Evolutionary conservation across 1,140 invertebrate species (phyloP).

Genomic region (Leptopilina clavipes): DNA sequence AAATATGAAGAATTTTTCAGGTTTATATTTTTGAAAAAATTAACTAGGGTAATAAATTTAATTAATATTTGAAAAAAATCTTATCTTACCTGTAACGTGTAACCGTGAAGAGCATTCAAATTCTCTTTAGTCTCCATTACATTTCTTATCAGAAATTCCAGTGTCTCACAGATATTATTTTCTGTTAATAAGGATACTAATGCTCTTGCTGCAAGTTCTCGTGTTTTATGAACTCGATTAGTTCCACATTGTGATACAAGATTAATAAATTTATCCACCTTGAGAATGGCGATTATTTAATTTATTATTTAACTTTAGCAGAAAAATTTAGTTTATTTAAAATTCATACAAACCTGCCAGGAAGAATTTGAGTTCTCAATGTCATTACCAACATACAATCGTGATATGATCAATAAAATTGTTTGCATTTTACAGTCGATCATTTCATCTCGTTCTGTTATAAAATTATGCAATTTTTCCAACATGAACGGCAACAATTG

Average conservation of each 20-base stretch:
- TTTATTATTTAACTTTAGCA: constrained; percentile 19
- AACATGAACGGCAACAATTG: constrained; percentile 86
- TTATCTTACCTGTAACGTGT: constrained; percentile 67
- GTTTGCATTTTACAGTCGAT: constrained; percentile 81
- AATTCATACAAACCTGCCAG: constrained; percentile 75
- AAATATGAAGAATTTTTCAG: constrained; percentile 12
- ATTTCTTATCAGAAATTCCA: constrained; percentile 62
- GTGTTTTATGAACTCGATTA: constrained; percentile 79
- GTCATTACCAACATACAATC: constrained; percentile 83
- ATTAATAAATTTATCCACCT: constrained; percentile 70
- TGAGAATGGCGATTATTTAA: background rate
- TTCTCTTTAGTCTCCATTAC: constrained; percentile 51
- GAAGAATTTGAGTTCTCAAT: constrained; percentile 80
- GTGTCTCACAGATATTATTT: constrained; percentile 56
- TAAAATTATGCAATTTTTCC: constrained; percentile 77
- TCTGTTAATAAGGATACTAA: constrained; percentile 78
- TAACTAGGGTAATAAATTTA: no score
- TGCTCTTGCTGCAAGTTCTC: constrained; percentile 81
- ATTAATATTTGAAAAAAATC: no score
- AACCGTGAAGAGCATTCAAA: constrained; percentile 70
- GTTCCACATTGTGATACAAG: constrained; percentile 74
- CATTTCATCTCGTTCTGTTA: constrained; percentile 66
- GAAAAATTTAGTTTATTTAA: background rate
- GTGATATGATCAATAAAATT: constrained; percentile 84
- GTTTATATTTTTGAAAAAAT: background rate